Evolutionary conservation across 2,797 vertebrate species (phyloP).

Genomic region (Scomberomorus guttatus): DNA sequence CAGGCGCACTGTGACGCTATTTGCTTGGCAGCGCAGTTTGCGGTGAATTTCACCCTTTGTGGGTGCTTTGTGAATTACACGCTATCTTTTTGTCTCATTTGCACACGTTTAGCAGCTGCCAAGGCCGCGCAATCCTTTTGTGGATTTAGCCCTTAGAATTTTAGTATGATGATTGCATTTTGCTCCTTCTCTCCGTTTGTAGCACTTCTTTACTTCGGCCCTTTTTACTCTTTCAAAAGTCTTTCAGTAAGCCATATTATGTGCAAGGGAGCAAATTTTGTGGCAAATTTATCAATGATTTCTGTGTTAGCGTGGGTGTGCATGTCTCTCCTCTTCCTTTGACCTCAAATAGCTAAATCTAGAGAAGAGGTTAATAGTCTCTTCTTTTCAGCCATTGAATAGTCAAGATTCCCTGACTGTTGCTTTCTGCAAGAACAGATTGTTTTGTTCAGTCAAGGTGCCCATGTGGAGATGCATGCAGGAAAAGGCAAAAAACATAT

Average conservation of each 20-base stretch:
- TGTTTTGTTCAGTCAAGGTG: conserved; percentile 27
- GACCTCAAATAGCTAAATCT: conserved; percentile 30
- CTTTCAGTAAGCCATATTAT: conserved; percentile 15
- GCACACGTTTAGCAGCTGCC: no score
- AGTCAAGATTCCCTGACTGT: conserved; percentile 30
- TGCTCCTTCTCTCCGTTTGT: conserved; percentile 4
- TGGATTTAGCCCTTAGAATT: not conserved
- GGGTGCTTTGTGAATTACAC: no score
- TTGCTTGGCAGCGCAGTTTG: no score
- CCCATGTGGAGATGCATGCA: conserved; percentile 1
- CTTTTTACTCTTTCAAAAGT: conserved; percentile 28
- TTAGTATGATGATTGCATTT: conserved; percentile 27
- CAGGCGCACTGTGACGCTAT: no score
- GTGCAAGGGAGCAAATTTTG: not conserved
- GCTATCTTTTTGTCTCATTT: no score
- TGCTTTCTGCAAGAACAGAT: conserved; percentile 34
- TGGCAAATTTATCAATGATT: not conserved
- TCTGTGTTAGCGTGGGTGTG: conserved; percentile 9
- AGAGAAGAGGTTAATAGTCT: conserved; percentile 1
- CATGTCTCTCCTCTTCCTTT: conserved; percentile 9
- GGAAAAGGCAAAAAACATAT: not conserved
- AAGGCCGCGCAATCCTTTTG: no score
- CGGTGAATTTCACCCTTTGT: no score
- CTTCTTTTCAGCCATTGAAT: conserved; percentile 22
- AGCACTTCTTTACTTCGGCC: conserved; percentile 18